phyloP scores from a whole-genome alignment of 2,888 invertebrate species.

The Acleris emargana region DNA sequence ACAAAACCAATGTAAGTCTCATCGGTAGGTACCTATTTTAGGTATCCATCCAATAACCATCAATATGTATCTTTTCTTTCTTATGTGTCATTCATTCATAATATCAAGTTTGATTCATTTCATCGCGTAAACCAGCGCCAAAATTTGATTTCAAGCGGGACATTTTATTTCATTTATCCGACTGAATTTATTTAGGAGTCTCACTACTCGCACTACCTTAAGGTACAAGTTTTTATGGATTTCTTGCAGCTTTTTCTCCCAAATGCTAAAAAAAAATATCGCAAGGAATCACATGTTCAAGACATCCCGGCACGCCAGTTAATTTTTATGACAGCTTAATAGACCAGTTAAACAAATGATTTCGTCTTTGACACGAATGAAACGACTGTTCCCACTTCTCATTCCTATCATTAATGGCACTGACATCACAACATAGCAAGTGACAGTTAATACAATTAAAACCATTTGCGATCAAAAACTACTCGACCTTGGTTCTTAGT shows the following conservation, averaged over 20 bases:
- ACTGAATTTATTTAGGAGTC: too few relatives aligned
- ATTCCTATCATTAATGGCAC: constrained; percentile 14
- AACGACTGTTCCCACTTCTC: constrained; percentile 1
- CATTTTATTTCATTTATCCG: too few relatives aligned
- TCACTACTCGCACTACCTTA: too few relatives aligned
- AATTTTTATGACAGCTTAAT: constrained; percentile 3
- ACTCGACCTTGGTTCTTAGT: constrained; percentile 13
- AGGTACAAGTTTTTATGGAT: too few relatives aligned
- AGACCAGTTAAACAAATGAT: constrained; percentile 14
- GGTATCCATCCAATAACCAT: too few relatives aligned
- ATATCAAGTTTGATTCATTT: too few relatives aligned
- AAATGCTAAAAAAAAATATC: not conserved
- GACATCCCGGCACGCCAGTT: not conserved
- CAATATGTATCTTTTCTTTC: too few relatives aligned
- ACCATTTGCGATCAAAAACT: constrained; percentile 7
- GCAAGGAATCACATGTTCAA: not conserved
- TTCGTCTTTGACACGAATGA: constrained; percentile 14
- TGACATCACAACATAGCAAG: constrained; percentile 23
- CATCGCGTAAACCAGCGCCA: too few relatives aligned
- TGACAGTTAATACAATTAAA: constrained; percentile 25
- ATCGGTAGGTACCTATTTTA: too few relatives aligned
- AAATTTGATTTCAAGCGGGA: too few relatives aligned
- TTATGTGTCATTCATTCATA: too few relatives aligned
- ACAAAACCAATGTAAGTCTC: too few relatives aligned
- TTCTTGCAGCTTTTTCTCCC: not conserved